Evolutionary conservation across 1,140 invertebrate genomes (phyloP).

Genomic region (Zaprionus tsacasi): DNA sequence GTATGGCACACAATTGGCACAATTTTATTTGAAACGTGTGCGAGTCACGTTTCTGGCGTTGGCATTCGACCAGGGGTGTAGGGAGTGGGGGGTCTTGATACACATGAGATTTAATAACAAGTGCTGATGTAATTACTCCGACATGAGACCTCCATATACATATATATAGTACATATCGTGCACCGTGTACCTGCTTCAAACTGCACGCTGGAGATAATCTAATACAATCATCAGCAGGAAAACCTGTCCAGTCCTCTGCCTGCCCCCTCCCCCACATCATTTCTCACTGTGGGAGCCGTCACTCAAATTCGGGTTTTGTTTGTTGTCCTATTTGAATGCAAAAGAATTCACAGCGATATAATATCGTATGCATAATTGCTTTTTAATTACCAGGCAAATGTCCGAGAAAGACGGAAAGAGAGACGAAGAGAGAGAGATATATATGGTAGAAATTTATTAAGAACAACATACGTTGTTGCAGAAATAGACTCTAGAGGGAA

Average conservation of each 20-base stretch:
- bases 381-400: conserved; percentile 62
- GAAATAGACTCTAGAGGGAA: conserved; percentile 56
- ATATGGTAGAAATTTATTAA: conserved; percentile 13
- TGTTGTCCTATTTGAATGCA: conserved; percentile 23
- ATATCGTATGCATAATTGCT: conserved; percentile 69
- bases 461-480: conserved; percentile 43
- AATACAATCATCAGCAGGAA: conserved; percentile 16
- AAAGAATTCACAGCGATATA: conserved; percentile 27
- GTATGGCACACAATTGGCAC: conserved; percentile 32
- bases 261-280: no score
- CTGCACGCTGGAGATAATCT: conserved; percentile 55
- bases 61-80: not conserved
- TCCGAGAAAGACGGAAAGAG: not conserved
- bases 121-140: conserved; percentile 63
- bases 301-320: conserved; percentile 24
- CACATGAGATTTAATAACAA: conserved; percentile 66
- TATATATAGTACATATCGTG: not conserved
- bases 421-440: not conserved
- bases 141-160: conserved; percentile 46
- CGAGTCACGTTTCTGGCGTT: conserved; percentile 38
- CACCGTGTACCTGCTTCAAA: conserved; percentile 38
- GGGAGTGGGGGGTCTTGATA: conserved; percentile 36
- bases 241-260: not conserved
- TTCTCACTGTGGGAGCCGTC: not conserved
- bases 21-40: conserved; percentile 53